phyloP scores from a whole-genome alignment of 2,113 vertebrate genomes.

The Oncorhynchus tshawytscha region DNA sequence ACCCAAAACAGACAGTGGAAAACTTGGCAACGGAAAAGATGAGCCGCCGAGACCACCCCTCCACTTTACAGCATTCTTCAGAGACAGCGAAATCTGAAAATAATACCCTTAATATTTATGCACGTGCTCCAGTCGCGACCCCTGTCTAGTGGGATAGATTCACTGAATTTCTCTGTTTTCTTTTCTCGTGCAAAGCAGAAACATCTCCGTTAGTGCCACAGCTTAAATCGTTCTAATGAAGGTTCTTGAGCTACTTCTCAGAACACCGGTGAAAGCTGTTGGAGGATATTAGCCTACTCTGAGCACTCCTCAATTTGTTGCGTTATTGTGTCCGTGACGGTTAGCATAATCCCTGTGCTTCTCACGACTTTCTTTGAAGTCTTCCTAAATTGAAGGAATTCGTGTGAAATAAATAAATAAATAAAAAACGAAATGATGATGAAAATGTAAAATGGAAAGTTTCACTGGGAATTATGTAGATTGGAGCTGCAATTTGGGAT shows the following conservation, averaged over 20 bases:
- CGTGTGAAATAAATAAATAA: too few species aligned
- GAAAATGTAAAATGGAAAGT: too few species aligned
- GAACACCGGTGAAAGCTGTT: background rate
- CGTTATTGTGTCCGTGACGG: conserved; percentile 14
- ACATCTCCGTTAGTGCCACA: conserved; percentile 43
- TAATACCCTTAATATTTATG: conserved; percentile 61
- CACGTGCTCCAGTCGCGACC: conserved; percentile 66
- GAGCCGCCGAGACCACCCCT: conserved; percentile 30
- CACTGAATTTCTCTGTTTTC: conserved; percentile 66
- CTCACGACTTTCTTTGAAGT: too few species aligned
- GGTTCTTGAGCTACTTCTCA: background rate
- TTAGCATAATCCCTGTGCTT: conserved; percentile 13
- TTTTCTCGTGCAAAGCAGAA: conserved; percentile 49
- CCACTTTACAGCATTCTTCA: conserved; percentile 46
- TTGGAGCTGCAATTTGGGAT: too few species aligned
- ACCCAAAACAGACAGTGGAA: background rate
- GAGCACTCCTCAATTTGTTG: conserved; percentile 2
- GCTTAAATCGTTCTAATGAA: conserved; percentile 54
- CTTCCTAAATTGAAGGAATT: too few species aligned
- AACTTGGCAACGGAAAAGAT: conserved; percentile 19
- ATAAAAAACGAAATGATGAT: too few species aligned
- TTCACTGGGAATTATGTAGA: too few species aligned
- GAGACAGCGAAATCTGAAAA: conserved; percentile 59
- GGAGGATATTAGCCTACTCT: conserved; percentile 16
- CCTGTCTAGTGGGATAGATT: conserved; percentile 59